Conservation (phyloP, 1,140 invertebrate genomes). For the Neuroterus valhalla region DNA sequence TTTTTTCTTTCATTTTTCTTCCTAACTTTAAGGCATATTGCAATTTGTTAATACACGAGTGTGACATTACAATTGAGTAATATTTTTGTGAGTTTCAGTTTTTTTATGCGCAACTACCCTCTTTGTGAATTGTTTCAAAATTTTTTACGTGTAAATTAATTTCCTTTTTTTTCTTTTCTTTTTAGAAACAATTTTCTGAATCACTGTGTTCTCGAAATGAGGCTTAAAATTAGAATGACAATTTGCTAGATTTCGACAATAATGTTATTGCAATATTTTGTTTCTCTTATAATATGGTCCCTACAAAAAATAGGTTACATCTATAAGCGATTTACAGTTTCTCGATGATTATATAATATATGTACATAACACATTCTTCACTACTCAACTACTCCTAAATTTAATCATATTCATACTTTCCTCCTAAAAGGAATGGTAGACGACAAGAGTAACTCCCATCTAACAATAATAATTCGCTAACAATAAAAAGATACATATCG, state of each 20-base stretch:
- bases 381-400: constrained; percentile 45
- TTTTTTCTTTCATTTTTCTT: background rate
- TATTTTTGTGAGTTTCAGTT: constrained; percentile 6
- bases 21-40: constrained; percentile 11
- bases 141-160: background rate
- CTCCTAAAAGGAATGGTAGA: constrained; percentile 32
- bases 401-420: constrained; percentile 44
- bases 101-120: background rate
- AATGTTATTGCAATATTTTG: constrained; percentile 22
- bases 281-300: constrained; percentile 61
- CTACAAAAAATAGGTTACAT: constrained; percentile 72
- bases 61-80: background rate
- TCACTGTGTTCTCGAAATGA: too few species aligned
- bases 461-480: background rate
- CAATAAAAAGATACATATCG: background rate
- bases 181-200: background rate
- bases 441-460: background rate
- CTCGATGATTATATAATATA: constrained; percentile 57
- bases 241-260: background rate
- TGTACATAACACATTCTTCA: constrained; percentile 61
- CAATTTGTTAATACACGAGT: constrained; percentile 6
- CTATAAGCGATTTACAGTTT: constrained; percentile 67
- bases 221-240: background rate
- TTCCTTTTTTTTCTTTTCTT: background rate
- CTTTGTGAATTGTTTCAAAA: background rate